Conservation (phyloP, 2,888 invertebrate genomes). For the Himalopsyche kuldschensis region DNA sequence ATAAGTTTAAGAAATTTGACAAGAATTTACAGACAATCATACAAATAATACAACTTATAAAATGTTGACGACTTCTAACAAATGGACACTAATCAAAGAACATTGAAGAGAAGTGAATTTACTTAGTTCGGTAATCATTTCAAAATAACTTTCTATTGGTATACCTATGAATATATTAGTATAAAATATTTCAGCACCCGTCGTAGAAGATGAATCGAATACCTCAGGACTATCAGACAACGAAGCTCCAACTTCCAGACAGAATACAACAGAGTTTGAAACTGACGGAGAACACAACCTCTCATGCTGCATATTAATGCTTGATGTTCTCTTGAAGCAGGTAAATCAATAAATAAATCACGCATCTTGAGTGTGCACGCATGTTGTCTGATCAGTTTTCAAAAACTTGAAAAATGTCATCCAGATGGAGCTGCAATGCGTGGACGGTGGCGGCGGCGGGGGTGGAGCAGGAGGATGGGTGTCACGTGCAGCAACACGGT, state of each 20-base stretch:
- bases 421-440: conserved; percentile 81
- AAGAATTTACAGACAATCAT: no score
- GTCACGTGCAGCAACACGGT: conserved; percentile 51
- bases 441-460: conserved; percentile 53
- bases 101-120: no score
- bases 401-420: conserved; percentile 11
- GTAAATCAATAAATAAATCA: conserved; percentile 48
- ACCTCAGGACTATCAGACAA: conserved; percentile 72
- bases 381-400: no score
- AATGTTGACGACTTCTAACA: no score
- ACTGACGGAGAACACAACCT: conserved; percentile 75
- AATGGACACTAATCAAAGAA: no score
- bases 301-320: conserved; percentile 95
- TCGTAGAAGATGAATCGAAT: conserved; percentile 70
- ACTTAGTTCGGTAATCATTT: no score
- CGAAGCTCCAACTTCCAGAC: conserved; percentile 60
- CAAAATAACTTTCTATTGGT: no score
- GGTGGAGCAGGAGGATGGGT: conserved; percentile 24
- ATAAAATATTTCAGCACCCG: conserved; percentile 55
- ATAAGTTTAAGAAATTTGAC: no score
- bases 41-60: no score
- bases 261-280: conserved; percentile 66
- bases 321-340: conserved; percentile 93
- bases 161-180: not conserved
- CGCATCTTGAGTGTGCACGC: no score